Percentiles rank a stretch among this genome's conserved stretches.
These are phyloP conservation scores for Mycogona germanica DNA, from an alignment of 2,888 invertebrate species.

Conservation along the genomic window DNA sequence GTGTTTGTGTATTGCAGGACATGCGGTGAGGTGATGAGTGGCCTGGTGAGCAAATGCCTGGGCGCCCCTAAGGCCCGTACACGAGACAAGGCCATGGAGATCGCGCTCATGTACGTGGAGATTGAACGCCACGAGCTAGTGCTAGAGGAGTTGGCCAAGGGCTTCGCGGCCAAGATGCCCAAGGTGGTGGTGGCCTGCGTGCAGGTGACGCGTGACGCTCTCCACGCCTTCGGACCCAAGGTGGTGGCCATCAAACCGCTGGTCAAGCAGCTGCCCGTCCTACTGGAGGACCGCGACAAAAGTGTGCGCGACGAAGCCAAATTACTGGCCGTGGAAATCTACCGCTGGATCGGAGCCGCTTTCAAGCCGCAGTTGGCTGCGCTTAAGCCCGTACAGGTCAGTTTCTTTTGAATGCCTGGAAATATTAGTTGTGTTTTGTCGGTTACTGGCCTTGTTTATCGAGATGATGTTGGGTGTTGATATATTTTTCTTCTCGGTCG, in stretches of 20 bases:
- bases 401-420: too few relatives aligned
- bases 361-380: conserved; percentile 71
- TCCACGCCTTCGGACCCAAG: conserved; percentile 86
- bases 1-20: conserved; percentile 41
- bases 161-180: conserved; percentile 90
- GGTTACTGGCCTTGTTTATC: not conserved
- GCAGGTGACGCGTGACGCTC: conserved; percentile 55
- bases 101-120: conserved; percentile 87
- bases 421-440: not conserved
- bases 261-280: conserved; percentile 69
- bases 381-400: conserved; percentile 71
- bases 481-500: too few relatives aligned
- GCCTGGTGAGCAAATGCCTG: conserved; percentile 82
- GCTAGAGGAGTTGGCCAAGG: conserved; percentile 81
- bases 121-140: conserved; percentile 88
- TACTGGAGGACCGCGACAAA: conserved; percentile 86
- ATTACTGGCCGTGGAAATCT: conserved; percentile 80
- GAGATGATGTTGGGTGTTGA: conserved; percentile 1
- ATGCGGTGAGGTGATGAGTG: conserved; percentile 74
- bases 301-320: conserved; percentile 84
- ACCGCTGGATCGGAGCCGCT: conserved; percentile 74
- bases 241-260: conserved; percentile 76
- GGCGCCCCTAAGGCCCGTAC: conserved; percentile 84
- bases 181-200: conserved; percentile 83
- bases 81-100: conserved; percentile 76